A percentile compares a stretch with the other conserved stretches of the same genome.
These are phyloP conservation scores for Phalacrocorax brasilianus DNA, from an alignment of 2,113 vertebrate genomes.

Conservation along the genomic window DNA sequence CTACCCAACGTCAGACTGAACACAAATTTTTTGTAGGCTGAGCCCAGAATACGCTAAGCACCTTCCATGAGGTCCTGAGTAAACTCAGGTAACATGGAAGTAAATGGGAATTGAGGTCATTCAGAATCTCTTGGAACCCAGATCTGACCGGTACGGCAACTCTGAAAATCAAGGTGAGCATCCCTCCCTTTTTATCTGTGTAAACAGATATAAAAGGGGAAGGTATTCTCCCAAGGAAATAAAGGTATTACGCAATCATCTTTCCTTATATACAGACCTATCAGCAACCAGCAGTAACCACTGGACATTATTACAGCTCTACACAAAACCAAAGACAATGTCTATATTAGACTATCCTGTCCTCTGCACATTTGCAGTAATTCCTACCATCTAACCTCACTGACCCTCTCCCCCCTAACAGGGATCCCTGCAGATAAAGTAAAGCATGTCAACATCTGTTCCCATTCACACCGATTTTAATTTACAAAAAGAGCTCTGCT, in stretches of 20 bases:
- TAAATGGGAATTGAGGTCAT: background rate
- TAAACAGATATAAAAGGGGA: background rate
- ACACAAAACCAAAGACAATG: constrained; percentile 21
- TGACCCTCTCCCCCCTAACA: constrained; percentile 68
- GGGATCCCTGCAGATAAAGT: constrained; percentile 77
- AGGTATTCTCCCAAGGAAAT: background rate
- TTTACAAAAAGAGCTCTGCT: constrained; percentile 82
- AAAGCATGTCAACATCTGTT: constrained; percentile 81
- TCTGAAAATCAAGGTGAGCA: background rate
- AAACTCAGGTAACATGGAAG: background rate
- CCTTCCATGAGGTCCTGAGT: background rate
- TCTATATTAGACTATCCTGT: constrained; percentile 7
- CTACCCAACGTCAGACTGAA: background rate
- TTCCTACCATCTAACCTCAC: constrained; percentile 70
- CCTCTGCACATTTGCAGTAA: constrained; percentile 63
- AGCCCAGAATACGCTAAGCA: background rate
- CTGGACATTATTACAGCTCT: background rate
- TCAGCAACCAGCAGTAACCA: constrained; percentile 17
- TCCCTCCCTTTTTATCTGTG: background rate
- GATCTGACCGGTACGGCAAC: background rate
- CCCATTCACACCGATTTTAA: constrained; percentile 82
- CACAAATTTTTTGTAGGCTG: background rate
- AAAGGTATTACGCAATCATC: background rate
- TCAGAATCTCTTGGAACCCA: background rate
- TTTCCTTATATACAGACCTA: background rate